A percentile compares a stretch with the other conserved stretches of the same genome.
Conservation (phyloP, 2,797 vertebrate species). For the Sebastes minor region DNA sequence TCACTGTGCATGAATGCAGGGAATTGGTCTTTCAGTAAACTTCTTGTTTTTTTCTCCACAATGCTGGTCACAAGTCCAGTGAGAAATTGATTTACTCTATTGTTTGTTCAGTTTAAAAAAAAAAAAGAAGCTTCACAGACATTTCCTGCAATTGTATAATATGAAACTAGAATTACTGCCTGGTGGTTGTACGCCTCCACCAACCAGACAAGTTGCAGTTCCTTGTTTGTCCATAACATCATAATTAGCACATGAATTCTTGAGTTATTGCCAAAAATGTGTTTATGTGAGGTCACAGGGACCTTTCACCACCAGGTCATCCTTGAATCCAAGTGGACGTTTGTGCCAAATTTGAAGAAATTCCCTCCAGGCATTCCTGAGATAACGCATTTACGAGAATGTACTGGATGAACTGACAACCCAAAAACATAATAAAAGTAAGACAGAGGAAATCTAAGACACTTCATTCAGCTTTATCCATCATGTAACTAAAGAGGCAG, state of each 20-base stretch:
- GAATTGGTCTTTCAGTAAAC: not conserved
- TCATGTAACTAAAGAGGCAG: not conserved
- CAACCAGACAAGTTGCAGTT: no score
- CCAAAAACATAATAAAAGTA: conserved; percentile 1
- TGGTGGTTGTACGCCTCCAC: no score
- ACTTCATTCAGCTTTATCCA: conserved; percentile 5
- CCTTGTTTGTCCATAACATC: no score
- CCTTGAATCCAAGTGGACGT: not conserved
- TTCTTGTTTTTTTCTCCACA: conserved; percentile 8
- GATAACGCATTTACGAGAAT: not conserved
- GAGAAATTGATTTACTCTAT: conserved; percentile 38
- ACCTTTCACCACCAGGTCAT: not conserved
- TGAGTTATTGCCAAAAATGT: not conserved
- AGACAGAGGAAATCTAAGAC: not conserved
- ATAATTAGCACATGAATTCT: no score
- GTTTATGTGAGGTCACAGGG: not conserved
- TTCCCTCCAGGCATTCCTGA: not conserved
- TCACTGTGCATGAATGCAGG: not conserved
- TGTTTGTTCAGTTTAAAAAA: conserved; percentile 1
- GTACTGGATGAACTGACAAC: not conserved
- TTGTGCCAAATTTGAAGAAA: not conserved
- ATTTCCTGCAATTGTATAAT: conserved; percentile 38
- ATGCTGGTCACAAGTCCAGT: not conserved
- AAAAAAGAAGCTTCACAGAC: not conserved
- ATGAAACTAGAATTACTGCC: not conserved